Base-by-base conservation (phyloP, 1,140 invertebrate species). In the Hycleus phaleratus region DNA sequence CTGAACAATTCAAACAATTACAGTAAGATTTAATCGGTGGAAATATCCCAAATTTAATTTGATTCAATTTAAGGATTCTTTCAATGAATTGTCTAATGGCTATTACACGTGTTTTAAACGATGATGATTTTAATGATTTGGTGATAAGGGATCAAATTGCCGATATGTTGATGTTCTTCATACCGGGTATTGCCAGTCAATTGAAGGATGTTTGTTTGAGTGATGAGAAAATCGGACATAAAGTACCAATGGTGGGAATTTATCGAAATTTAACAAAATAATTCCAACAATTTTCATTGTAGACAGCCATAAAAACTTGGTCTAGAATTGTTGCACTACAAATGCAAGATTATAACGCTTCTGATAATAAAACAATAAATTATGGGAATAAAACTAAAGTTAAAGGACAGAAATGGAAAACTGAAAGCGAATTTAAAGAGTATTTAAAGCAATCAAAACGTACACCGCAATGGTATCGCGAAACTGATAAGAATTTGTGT, bases 171-270 rank as follows among this genome's bases (percentile, higher is more conserved):
- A 79, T 81, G 67, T 73, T 80, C 63, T 82, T 84, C 61, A 63
- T 86, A 26, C 85, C 85, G 4, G 85, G 84, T 0, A 76, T 86
- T 50, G 67, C 79, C 26, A 74, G 73, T 40, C 77, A 77, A 2
- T 69, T 86, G 56, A 76, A 77, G 44, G 76, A 82, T 63, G 76
- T 85, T 11, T 75, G 76, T 50, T 74, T 74, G 43, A 78, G 76
- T 58, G 73, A 71, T 55, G 73, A 81, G 45, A 81, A 80, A 62
- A 79, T 82, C 44, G 81, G 81, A 26, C 82, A 85, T 66, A 79
- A 77, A 63, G 59, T 85, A 51, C 76, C 80, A 65, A 71, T 78
- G 71, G 83, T 85, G 76, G 49, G 18, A 18, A 18, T 18, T 18
- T 18, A 18, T 18, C 18, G 18, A 18, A 18, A 18, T 18, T 18